Percentiles rank a stretch among this genome's conserved stretches.
phyloP scores from a whole-genome alignment of 2,888 invertebrate genomes.

The Drosophila subsilvestris region DNA sequence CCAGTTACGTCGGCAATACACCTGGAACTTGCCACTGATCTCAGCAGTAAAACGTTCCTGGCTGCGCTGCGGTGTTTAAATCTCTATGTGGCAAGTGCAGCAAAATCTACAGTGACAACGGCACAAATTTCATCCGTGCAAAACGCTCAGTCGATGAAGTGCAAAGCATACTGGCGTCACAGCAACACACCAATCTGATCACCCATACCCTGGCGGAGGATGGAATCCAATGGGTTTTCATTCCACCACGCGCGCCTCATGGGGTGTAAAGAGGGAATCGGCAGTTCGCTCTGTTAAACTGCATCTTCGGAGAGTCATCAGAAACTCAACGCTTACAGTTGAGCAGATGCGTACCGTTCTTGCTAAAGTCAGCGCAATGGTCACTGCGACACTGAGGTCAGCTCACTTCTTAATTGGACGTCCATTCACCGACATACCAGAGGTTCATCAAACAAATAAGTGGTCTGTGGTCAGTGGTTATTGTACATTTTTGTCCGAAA shows the following conservation, averaged over 20 bases:
- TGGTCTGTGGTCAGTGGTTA: too few relatives aligned
- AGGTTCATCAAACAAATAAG: too few relatives aligned
- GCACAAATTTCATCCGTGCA: conserved; percentile 6
- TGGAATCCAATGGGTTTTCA: background rate
- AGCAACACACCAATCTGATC: background rate
- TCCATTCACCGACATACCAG: background rate
- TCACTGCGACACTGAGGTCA: background rate
- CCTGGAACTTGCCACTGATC: conserved; percentile 7
- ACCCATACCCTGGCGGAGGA: conserved; percentile 1
- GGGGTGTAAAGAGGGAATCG: background rate
- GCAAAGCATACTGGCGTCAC: background rate
- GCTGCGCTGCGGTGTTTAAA: conserved; percentile 8
- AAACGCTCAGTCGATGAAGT: conserved; percentile 5
- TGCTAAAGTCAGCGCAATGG: background rate
- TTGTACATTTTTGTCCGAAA: too few relatives aligned
- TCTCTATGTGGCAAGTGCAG: conserved; percentile 1
- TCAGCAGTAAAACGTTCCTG: conserved; percentile 4
- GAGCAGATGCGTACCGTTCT: background rate
- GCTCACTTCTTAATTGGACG: conserved; percentile 2
- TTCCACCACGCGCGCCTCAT: conserved; percentile 2
- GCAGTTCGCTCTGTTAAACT: background rate
- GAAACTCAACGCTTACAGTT: background rate
- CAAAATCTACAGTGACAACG: conserved; percentile 8
- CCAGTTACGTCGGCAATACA: conserved; percentile 2
- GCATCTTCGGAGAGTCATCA: background rate